These are phyloP conservation scores for Neodiprion pinetum DNA, from an alignment of 1,140 invertebrate species.

Conservation along the genomic window DNA sequence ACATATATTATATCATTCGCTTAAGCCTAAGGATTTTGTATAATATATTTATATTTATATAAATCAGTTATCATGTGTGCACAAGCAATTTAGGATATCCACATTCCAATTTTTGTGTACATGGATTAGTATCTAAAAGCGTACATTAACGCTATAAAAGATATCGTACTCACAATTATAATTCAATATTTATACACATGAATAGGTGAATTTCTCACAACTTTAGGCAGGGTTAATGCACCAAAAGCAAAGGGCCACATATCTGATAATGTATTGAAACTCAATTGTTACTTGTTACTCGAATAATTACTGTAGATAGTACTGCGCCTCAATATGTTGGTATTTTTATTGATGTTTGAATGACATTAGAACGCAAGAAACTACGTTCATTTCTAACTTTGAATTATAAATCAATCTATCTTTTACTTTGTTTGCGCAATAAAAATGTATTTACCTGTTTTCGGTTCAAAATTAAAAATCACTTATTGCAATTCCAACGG, in stretches of 20 bases:
- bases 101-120: slow-evolving; percentile 44
- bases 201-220: slow-evolving; percentile 36
- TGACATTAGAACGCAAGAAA: slow-evolving; percentile 22
- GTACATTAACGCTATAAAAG: slow-evolving; percentile 34
- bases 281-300: slow-evolving; percentile 28
- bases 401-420: slow-evolving; percentile 19
- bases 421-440: slow-evolving; percentile 41
- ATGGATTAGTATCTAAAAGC: slow-evolving; percentile 44
- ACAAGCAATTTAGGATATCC: slow-evolving; percentile 45
- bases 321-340: slow-evolving; percentile 20
- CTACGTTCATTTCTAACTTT: slow-evolving; percentile 28
- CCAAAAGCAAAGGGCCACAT: slow-evolving; percentile 25
- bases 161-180: slow-evolving; percentile 12
- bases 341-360: slow-evolving; percentile 18
- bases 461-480: slow-evolving; percentile 30
- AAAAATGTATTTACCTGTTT: slow-evolving; percentile 34
- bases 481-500: slow-evolving; percentile 26
- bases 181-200: slow-evolving; percentile 27
- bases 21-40: slow-evolving; percentile 20
- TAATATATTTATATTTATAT: slow-evolving; percentile 28
- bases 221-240: slow-evolving; percentile 30
- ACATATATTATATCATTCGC: slow-evolving; percentile 29
- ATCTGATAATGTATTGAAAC: slow-evolving; percentile 19
- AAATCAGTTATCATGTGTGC: slow-evolving; percentile 51
- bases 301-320: slow-evolving; percentile 27